Conservation (phyloP, 2,113 vertebrate genomes). For the Osmerus eperlanus region DNA sequence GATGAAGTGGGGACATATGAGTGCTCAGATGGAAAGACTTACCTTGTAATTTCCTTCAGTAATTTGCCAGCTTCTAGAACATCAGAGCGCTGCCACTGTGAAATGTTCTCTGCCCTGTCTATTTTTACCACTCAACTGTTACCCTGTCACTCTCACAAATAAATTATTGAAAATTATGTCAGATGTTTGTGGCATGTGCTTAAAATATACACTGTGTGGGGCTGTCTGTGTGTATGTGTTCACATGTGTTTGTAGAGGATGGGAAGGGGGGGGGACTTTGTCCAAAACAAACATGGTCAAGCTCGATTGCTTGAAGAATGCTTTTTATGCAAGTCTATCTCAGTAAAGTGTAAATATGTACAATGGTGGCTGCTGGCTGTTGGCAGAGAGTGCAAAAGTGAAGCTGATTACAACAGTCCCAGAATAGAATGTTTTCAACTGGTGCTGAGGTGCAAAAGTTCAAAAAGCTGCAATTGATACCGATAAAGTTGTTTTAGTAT, state of each 20-base stretch:
- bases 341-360: not conserved
- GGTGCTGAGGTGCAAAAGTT: no score
- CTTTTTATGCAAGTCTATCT: conserved; percentile 10
- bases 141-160: no score
- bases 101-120: not conserved
- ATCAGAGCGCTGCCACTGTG: not conserved
- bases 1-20: not conserved
- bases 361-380: not conserved
- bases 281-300: conserved; percentile 7
- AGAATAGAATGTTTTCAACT: no score
- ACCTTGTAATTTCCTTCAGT: not conserved
- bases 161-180: no score
- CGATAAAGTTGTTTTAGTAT: no score
- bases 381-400: not conserved
- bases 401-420: no score
- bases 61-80: not conserved
- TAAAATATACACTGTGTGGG: not conserved
- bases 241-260: not conserved
- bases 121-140: no score
- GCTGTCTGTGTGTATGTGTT: not conserved
- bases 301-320: conserved; percentile 12
- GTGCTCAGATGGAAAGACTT: not conserved
- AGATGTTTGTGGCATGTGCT: no score
- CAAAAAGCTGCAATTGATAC: no score
- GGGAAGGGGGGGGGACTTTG: not conserved